Evolutionary conservation across 2,113 vertebrate species (phyloP), one percentile per base, ranked within the genome.

Genomic region (Indicator indicator): DNA sequence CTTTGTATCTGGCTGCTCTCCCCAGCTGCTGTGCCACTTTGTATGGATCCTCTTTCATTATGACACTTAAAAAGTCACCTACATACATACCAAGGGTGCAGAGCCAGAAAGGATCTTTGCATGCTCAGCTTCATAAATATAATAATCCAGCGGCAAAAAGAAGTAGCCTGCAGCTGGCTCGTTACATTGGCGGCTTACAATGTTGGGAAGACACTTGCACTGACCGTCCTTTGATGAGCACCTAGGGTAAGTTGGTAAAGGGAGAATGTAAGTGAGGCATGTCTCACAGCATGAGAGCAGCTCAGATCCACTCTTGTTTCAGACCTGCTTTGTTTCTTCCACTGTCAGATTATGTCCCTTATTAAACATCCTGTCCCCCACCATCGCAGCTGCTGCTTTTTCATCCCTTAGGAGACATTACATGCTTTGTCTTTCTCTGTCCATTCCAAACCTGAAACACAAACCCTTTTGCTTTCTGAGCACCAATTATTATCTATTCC

Each of bases 51-150:
- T 9, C 32, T 71, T 69, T 68, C 46, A 65, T 60, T 28, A 56
- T 0, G 1, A 72, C 21, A 36, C 10, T 32, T 70, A 12, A 52
- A 90, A 69, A 80, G 12, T 19, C 46, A 78, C 65, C 55, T 83
- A 96, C 93, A 0, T 92, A 99, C 99, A 0, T 92, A 99, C 99
- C 98, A 98, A 94, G 56, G 97, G 87, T 42, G 95, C 92, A 72
- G 96, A 96, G 78, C 81, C 95, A 54, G 94, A 59, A 70, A 98
- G 95, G 1, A 97, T 96, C 1, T 67, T 82, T 30, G 98, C 98
- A 15, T 98, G 95, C 88, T 99, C 98, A 19, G 98, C 98, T 97
- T 99, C 98, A 59, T 98, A 99, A 64, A 99, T 95, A 64, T 98
- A 99, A 95, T 98, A 98, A 96, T 98, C 98, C 84, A 99, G 89